Base-by-base conservation (phyloP, 2,797 vertebrate species). In the Sebastes miniatus region DNA sequence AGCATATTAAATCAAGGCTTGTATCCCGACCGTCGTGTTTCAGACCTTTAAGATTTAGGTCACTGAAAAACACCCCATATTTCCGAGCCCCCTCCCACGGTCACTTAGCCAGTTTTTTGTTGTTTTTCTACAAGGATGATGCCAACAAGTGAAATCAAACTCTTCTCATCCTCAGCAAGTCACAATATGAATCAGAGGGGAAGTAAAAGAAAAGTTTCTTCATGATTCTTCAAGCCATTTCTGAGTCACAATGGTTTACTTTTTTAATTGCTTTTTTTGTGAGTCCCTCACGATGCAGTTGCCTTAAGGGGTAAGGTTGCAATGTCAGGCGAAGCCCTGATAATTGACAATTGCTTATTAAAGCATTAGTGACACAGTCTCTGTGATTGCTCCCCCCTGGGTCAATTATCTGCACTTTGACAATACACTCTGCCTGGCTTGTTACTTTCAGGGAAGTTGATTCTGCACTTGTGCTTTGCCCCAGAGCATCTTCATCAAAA, bases 181-280 rank as follows among this genome's bases (percentile, higher is more conserved):
- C 36, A 52, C 62, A 78, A 29, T 61, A 65, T 71, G 57, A 75
- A 73, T 85, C 47, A 14, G 10, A 56, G 8, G 4, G 56, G 54
- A 73, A 58, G 52, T 57, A 65, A 63, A 77, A 63, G 13, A 67
- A 24, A 82, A 68, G 69, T 76, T 31, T 68, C 14, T n/a, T 29
- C 9, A 47, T 20, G 22, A 83, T 64, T 85, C 84, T 84, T 77
- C n/a, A 24, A 88, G 76, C 69, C 50, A 50, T 90, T 76, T 85
- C 80, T 76, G 76, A 79, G 76, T 77, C 84, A 79, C 87, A 88
- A 72, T 83, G 85, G 76, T 84, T 87, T 72, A 81, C 78, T 90
- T 91, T 94, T 94, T 91, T 93, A 93, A 94, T 93, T 94, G 82
- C 80, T 89, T 95, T 91, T 83, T n/a, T 77, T 88, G 22, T 76